Base-by-base conservation (phyloP, 2,888 invertebrate species). In the Pollenia amentaria region DNA sequence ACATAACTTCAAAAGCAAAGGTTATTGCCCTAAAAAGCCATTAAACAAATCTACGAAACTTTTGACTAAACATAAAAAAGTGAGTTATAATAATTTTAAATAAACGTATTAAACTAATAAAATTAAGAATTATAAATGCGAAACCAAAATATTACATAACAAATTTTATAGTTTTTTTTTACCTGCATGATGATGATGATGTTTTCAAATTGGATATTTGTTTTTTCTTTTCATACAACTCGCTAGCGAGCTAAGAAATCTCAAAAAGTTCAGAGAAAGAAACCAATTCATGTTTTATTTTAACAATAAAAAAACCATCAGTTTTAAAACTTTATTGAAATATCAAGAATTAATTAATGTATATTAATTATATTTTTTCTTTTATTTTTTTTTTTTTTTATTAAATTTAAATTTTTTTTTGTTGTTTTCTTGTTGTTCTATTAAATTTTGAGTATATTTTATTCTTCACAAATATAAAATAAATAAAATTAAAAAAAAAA, bases 321-420 rank as follows among this genome's bases (percentile, higher is more conserved):
- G 84, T 87, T 87, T 87, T 81, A 81, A 87, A 84, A 87, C 80
- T 87, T 87, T 87, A 87, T 87, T 87, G 84, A 84, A 81, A 81
- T 84, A 87, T 87, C 73, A 77, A 84, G 87, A 84, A 87, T 82
- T 86, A 82, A 83, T 80, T 86, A 82, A 83, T 80, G 46, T 70
- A 75, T 81, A 72, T 77, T 79, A 62, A 70, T 48, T 84, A 46
- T 82, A 53, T 69, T 40, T 62, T 69, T 11, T 60, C 62, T 75
- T 53, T 72, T 18, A 21, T 78, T 48, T 21, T 82, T 76, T 29
- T 76, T 44, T 11, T 18, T 53, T 83, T 55, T 79, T 75, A 12
- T 46, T 73, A 14, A 38, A 46, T 62, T 69, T 62, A 40, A 21
- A 53, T 62, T 62, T 16, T 10, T 57, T 70, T 38, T 67, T 60